phyloP scores from a whole-genome alignment of 1,140 invertebrate species.

The Zeugodacus cucurbitae region DNA sequence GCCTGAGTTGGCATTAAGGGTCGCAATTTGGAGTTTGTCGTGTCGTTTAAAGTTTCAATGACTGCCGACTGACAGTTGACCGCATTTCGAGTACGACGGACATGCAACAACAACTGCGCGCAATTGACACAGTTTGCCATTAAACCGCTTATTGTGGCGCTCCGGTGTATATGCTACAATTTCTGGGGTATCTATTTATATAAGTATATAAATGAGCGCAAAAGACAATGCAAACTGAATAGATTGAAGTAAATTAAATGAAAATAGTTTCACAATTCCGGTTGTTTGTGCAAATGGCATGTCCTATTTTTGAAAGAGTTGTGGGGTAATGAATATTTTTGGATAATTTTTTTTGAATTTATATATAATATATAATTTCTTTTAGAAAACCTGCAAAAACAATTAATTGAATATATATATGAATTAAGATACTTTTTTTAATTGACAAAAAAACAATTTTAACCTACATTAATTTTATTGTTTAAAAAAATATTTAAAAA shows the following conservation, averaged over 20 bases:
- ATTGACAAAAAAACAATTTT: too few species aligned
- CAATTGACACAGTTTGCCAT: not conserved
- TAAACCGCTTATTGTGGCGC: not conserved
- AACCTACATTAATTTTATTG: too few species aligned
- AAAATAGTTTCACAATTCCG: not conserved
- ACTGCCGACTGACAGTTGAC: slow-evolving; percentile 28
- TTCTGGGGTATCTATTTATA: not conserved
- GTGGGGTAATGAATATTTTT: too few species aligned
- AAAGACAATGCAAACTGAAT: not conserved
- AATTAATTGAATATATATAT: too few species aligned
- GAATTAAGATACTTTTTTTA: too few species aligned
- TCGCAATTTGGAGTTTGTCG: not conserved
- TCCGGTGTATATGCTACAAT: too few species aligned
- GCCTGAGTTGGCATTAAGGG: slow-evolving; percentile 5
- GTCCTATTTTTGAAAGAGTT: too few species aligned
- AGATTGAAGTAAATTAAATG: not conserved
- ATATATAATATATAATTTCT: too few species aligned
- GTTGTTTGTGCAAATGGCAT: not conserved
- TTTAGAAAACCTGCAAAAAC: too few species aligned
- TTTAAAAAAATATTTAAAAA: too few species aligned
- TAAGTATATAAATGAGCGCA: not conserved
- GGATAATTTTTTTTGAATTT: too few species aligned
- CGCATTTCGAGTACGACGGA: not conserved
- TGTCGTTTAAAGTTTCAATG: slow-evolving; percentile 2
- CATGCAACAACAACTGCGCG: not conserved